A percentile compares a stretch with the other conserved stretches of the same genome.
phyloP scores from a whole-genome alignment of 2,888 invertebrate genomes.

The Baronia brevicornis region DNA sequence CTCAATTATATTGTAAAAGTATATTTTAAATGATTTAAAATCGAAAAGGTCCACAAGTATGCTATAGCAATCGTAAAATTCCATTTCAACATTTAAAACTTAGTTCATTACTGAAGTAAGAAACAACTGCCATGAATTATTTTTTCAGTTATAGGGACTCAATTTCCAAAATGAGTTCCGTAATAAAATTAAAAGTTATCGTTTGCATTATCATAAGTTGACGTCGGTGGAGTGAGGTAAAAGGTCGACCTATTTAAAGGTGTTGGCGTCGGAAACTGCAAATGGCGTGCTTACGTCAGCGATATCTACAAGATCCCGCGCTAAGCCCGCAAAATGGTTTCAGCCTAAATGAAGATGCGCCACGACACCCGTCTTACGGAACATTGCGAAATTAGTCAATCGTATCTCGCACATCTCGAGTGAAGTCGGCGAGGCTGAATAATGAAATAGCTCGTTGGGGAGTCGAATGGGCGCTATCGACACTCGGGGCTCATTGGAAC shows the following conservation, averaged over 20 bases:
- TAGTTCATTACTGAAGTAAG: slow-evolving; percentile 20
- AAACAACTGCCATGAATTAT: slow-evolving; percentile 43
- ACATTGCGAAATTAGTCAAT: slow-evolving; percentile 68
- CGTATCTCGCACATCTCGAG: slow-evolving; percentile 59
- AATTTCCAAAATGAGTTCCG: slow-evolving; percentile 27
- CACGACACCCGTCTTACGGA: slow-evolving; percentile 41
- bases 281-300: slow-evolving; percentile 60
- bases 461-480: slow-evolving; percentile 51
- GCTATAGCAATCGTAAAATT: slow-evolving; percentile 38
- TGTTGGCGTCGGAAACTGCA: slow-evolving; percentile 39
- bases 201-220: slow-evolving; percentile 40
- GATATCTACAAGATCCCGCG: slow-evolving; percentile 48
- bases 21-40: no score
- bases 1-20: no score
- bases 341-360: slow-evolving; percentile 55
- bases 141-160: slow-evolving; percentile 31
- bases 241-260: slow-evolving; percentile 34
- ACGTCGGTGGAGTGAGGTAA: slow-evolving; percentile 38
- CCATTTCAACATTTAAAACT: slow-evolving; percentile 20
- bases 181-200: slow-evolving; percentile 42
- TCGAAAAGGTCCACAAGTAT: no score
- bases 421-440: slow-evolving; percentile 56
- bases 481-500: slow-evolving; percentile 40
- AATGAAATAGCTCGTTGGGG: slow-evolving; percentile 68
- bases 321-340: slow-evolving; percentile 57